Evolutionary conservation across 2,888 invertebrate genomes (phyloP), one percentile per base, ranked within the genome.

Genomic region (Archips crataeganus): DNA sequence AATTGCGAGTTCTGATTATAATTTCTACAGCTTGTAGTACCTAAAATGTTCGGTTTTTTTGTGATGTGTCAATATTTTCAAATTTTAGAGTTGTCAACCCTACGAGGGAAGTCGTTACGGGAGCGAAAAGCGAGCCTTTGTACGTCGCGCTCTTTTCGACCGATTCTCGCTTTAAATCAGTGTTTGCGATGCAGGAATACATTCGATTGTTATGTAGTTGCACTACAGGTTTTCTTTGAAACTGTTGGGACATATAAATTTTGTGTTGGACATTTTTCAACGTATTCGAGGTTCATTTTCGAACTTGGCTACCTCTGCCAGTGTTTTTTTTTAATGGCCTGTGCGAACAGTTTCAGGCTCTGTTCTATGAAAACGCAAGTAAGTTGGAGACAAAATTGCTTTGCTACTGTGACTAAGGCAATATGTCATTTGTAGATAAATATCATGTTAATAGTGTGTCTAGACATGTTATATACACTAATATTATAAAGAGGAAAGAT

Each of bases 81-180:
- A 13, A n/a, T 13, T 49, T 49, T 3, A 2, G 23, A 54, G n/a
- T n/a, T n/a, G 51, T 15, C 54, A 54, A 54, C 54, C 54, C 54
- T 54, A 23, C 1, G 36, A 11, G 42, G 63, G 68, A 73, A 64
- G 73, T 73, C 73, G 68, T 69, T 73, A 73, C 63, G 49, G 39
- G 51, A 63, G 63, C 63, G 49, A 65, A 65, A 65, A 65, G 67
- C 71, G 71, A 9, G 54, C 68, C 73, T 73, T 73, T 73, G 68
- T 65, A 42, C 63, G 62, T 63, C 61, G 45, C 71, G 45, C 67
- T 60, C 67, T 72, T 66, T 69, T 51, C 65, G 65, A 65, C n/a
- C 68, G 63, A 68, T 69, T 73, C 73, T 69, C 73, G 68, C 59
- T 73, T 73, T 73, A 73, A 73, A 73, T 69, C 73, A 69, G 73